phyloP scores from a whole-genome alignment of 53 echinoderm and acorn worm species.

The Stichopus horrens region DNA sequence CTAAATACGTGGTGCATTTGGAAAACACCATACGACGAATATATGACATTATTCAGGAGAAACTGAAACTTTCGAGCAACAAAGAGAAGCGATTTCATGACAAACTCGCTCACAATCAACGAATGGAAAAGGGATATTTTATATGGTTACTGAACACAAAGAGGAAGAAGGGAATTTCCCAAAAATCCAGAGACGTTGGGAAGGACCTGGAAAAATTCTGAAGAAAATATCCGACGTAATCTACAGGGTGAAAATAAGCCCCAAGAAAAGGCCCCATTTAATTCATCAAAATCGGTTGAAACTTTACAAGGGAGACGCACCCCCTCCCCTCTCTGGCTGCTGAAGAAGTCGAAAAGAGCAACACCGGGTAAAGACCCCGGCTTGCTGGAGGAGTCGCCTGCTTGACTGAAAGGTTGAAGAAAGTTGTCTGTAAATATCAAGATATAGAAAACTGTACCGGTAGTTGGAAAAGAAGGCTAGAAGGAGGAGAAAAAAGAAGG shows the following conservation, averaged over 20 bases:
- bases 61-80: neutral
- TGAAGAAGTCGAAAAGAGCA: too few relatives aligned
- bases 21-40: neutral
- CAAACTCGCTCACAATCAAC: neutral
- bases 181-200: neutral
- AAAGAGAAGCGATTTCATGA: slow-evolving; percentile 5
- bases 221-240: neutral
- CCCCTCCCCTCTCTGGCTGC: too few relatives aligned
- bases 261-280: neutral
- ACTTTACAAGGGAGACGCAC: too few relatives aligned
- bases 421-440: too few relatives aligned
- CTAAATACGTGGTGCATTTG: neutral
- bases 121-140: neutral
- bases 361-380: too few relatives aligned
- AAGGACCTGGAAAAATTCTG: neutral
- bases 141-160: neutral
- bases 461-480: too few relatives aligned
- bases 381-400: too few relatives aligned
- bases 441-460: too few relatives aligned
- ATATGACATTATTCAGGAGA: neutral
- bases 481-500: too few relatives aligned
- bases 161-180: neutral
- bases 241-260: neutral
- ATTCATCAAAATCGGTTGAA: too few relatives aligned
- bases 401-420: too few relatives aligned